phyloP scores from a whole-genome alignment of 2,113 vertebrate genomes.

The Archilochus colubris region DNA sequence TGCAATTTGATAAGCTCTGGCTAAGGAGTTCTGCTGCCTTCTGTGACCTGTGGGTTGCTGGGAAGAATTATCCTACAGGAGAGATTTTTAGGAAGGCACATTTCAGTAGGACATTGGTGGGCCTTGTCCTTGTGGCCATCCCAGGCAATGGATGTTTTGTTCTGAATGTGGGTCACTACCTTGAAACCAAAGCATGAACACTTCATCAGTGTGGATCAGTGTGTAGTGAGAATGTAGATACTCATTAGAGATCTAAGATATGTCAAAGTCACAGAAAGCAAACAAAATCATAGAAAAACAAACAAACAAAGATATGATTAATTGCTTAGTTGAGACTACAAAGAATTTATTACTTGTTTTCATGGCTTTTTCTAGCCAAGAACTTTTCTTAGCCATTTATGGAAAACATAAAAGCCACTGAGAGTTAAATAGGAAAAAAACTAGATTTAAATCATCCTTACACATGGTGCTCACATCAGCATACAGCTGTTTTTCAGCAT shows the following conservation, averaged over 20 bases:
- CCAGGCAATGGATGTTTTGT: not conserved
- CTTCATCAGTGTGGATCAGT: not conserved
- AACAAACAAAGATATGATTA: conserved; percentile 34
- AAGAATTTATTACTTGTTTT: conserved; percentile 69
- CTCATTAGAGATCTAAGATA: not conserved
- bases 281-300: conserved; percentile 37
- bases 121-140: not conserved
- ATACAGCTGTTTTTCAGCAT: conserved; percentile 75
- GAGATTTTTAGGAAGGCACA: not conserved
- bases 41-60: not conserved
- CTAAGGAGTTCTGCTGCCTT: not conserved
- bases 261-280: conserved; percentile 34
- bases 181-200: not conserved
- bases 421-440: conserved; percentile 75
- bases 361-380: conserved; percentile 69
- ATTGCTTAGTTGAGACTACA: conserved; percentile 36
- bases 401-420: conserved; percentile 77
- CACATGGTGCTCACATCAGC: conserved; percentile 73
- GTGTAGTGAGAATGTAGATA: not conserved
- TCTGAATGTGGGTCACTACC: not conserved
- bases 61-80: not conserved
- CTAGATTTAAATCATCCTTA: conserved; percentile 68
- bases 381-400: conserved; percentile 77
- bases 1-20: conserved; percentile 9
- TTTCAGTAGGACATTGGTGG: not conserved